These are phyloP conservation scores for Bovichtus diacanthus DNA, from an alignment of 2,797 vertebrate species.

Conservation along the genomic window DNA sequence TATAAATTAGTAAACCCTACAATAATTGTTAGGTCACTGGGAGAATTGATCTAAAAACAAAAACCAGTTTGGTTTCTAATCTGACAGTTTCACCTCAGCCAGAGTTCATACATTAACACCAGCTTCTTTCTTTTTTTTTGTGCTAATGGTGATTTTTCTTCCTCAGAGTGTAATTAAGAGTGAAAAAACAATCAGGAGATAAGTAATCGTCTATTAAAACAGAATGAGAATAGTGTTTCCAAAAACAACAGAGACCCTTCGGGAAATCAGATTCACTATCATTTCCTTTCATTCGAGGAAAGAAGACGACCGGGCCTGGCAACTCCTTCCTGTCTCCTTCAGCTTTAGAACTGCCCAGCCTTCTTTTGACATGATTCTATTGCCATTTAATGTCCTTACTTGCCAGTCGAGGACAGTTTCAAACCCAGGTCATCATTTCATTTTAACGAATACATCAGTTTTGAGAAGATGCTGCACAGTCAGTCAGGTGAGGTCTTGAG, in stretches of 20 bases:
- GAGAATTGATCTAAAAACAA: slow-evolving; percentile 33
- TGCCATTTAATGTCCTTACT: slow-evolving; percentile 10
- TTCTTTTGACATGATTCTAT: slow-evolving; percentile 40
- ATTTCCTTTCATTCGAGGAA: slow-evolving; percentile 56
- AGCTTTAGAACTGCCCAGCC: slow-evolving; percentile 18
- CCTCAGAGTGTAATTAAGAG: slow-evolving; percentile 61
- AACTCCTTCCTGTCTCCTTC: slow-evolving; percentile 34
- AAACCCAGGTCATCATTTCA: slow-evolving; percentile 34
- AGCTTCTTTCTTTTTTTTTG: slow-evolving; percentile 29
- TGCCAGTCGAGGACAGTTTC: slow-evolving; percentile 48
- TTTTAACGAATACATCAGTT: slow-evolving; percentile 21
- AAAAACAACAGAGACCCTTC: slow-evolving; percentile 52
- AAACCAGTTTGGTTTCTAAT: slow-evolving; percentile 42
- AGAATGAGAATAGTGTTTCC: slow-evolving; percentile 51
- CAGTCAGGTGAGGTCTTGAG: slow-evolving; percentile 29
- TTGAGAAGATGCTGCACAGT: slow-evolving; percentile 28
- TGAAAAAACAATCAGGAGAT: slow-evolving; percentile 52
- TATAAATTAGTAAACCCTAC: slow-evolving; percentile 28
- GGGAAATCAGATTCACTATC: slow-evolving; percentile 59
- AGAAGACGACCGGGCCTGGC: slow-evolving; percentile 33
- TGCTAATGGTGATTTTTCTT: slow-evolving; percentile 42
- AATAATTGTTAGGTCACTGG: slow-evolving; percentile 43
- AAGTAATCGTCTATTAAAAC: slow-evolving; percentile 64
- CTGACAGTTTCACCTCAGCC: slow-evolving; percentile 29
- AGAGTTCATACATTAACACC: slow-evolving; percentile 46